Evolutionary conservation across 2,888 invertebrate genomes (phyloP).

Genomic region (Drosophila pegasa): DNA sequence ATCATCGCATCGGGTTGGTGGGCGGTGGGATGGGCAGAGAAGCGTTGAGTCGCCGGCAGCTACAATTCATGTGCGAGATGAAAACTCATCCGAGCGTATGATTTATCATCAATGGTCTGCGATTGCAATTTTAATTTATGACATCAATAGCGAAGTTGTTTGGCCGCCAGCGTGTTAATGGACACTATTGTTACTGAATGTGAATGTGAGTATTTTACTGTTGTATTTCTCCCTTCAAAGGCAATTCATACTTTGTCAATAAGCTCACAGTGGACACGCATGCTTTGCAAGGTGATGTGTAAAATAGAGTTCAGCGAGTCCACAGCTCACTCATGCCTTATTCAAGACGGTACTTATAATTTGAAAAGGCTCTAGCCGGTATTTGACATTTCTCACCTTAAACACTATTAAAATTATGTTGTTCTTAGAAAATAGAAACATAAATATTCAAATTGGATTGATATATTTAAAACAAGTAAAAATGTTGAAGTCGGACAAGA

Average conservation of each 20-base stretch:
- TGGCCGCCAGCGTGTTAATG: conserved; percentile 67
- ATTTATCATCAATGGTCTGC: conserved; percentile 73
- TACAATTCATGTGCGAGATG: conserved; percentile 72
- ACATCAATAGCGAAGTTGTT: conserved; percentile 69
- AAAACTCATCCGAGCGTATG: conserved; percentile 72
- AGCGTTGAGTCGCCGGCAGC: conserved; percentile 55
- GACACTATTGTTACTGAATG: conserved; percentile 67
- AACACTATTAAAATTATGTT: background rate
- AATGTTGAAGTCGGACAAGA: no score
- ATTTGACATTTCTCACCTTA: background rate
- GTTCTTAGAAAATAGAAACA: background rate
- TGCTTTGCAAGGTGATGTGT: conserved; percentile 15
- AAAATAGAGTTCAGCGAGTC: conserved; percentile 6
- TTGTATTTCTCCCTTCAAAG: conserved; percentile 31
- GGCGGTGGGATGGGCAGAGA: background rate
- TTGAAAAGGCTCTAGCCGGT: background rate
- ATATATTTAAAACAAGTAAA: no score
- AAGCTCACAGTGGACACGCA: conserved; percentile 30
- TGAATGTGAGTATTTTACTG: conserved; percentile 26
- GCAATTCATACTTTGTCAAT: conserved; percentile 45
- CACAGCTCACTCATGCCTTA: background rate
- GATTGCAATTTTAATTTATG: conserved; percentile 75
- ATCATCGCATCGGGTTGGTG: conserved; percentile 30
- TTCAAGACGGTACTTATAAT: background rate
- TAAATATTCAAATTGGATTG: background rate